Percentiles rank a stretch among this genome's conserved stretches.
phyloP scores from a whole-genome alignment of 2,797 vertebrate species.

The Cetoscarus ocellatus region DNA sequence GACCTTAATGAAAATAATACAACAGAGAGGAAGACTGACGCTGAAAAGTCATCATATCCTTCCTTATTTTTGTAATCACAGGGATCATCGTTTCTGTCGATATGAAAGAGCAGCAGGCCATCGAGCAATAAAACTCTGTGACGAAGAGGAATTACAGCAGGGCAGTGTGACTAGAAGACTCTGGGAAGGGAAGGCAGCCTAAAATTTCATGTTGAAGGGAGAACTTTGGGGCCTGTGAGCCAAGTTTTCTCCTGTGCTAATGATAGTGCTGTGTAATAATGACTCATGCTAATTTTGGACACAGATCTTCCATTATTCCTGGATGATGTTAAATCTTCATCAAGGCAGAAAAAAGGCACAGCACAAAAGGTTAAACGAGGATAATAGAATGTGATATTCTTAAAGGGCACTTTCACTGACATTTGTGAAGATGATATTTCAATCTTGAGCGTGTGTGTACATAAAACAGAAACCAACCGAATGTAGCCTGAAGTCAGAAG shows the following conservation, averaged over 20 bases:
- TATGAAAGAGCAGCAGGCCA: slow-evolving; percentile 3
- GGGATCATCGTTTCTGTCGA: slow-evolving; percentile 13
- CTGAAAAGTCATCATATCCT: slow-evolving; percentile 10
- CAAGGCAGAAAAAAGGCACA: slow-evolving; percentile 46
- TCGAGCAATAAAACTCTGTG: slow-evolving; percentile 14
- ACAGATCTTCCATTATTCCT: slow-evolving; percentile 61
- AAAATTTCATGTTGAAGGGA: slow-evolving; percentile 37
- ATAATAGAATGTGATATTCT: slow-evolving; percentile 46
- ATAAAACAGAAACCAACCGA: slow-evolving; percentile 3
- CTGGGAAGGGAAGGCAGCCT: slow-evolving; percentile 13
- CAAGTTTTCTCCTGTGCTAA: slow-evolving; percentile 24
- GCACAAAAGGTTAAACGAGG: slow-evolving; percentile 56
- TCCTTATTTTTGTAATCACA: slow-evolving; percentile 22
- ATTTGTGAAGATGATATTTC: slow-evolving; percentile 10
- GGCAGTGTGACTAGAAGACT: slow-evolving; percentile 6
- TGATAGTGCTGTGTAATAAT: slow-evolving; percentile 54
- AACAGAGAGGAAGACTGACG: slow-evolving; percentile 23
- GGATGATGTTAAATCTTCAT: slow-evolving; percentile 60
- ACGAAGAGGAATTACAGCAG: slow-evolving; percentile 6
- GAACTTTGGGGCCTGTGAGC: slow-evolving; percentile 20
- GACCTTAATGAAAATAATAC: slow-evolving; percentile 66
- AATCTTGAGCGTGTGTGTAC: slow-evolving; percentile 16
- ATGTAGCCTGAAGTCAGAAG: background rate
- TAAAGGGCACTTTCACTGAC: slow-evolving; percentile 36
- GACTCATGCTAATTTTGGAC: slow-evolving; percentile 62